A percentile compares a stretch with the other conserved stretches of the same genome.
phyloP scores from a whole-genome alignment of 2,113 vertebrate genomes.

The Corvus cornix region DNA sequence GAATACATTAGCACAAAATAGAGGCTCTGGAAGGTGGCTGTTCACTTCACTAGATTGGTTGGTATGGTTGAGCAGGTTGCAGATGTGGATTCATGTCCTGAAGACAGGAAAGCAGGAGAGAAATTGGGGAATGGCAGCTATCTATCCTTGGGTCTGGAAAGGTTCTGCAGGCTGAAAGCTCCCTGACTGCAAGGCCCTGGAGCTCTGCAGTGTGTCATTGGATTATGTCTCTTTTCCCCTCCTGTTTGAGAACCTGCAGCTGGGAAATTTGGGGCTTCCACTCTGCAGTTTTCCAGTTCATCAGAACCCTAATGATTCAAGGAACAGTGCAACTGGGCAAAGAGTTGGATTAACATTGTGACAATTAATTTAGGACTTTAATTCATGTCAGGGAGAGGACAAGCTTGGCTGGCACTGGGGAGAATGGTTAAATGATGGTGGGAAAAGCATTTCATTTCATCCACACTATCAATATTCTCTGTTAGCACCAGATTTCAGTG shows the following conservation, averaged over 20 bases:
- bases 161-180: background rate
- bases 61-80: background rate
- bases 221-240: background rate
- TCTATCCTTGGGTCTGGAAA: background rate
- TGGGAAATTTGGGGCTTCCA: background rate
- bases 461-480: background rate
- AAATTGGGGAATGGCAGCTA: background rate
- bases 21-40: background rate
- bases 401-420: background rate
- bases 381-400: background rate
- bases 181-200: accelerated
- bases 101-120: background rate
- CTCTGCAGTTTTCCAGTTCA: background rate
- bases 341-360: background rate
- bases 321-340: background rate
- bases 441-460: background rate
- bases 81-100: background rate
- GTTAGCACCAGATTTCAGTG: background rate
- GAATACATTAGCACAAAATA: background rate
- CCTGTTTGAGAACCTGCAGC: background rate
- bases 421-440: background rate
- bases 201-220: background rate
- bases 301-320: background rate
- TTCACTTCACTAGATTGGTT: background rate
- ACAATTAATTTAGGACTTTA: background rate